phyloP scores from a whole-genome alignment of 2,888 invertebrate species.

The Elaeidobius kamerunicus region DNA sequence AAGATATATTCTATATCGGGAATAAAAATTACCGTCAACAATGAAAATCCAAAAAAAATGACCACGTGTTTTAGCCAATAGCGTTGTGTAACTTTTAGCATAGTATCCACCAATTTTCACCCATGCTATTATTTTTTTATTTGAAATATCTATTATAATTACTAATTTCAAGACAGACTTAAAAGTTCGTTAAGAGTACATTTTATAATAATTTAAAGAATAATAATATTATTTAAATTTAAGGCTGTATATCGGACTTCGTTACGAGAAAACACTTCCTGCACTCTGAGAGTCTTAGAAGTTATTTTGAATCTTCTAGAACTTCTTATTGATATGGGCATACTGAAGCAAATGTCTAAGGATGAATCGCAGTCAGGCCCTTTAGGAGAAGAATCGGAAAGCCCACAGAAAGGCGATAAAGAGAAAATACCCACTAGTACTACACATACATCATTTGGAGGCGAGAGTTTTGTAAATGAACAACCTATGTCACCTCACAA shows the following conservation, averaged over 20 bases:
- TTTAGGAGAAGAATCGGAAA: conserved; percentile 35
- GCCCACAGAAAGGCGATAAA: conserved; percentile 36
- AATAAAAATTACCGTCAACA: too few relatives aligned
- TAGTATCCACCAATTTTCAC: too few relatives aligned
- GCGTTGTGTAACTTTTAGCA: too few relatives aligned
- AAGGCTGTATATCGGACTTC: conserved; percentile 86
- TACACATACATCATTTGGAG: conserved; percentile 39
- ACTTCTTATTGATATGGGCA: conserved; percentile 85
- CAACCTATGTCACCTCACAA: conserved; percentile 62
- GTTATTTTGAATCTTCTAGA: conserved; percentile 90
- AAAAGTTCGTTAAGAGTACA: too few relatives aligned
- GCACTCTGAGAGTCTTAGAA: conserved; percentile 87
- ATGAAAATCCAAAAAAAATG: too few relatives aligned
- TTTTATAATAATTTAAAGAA: too few relatives aligned
- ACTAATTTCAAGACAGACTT: too few relatives aligned
- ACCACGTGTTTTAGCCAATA: too few relatives aligned
- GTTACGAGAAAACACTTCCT: conserved; percentile 77
- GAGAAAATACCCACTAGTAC: conserved; percentile 35
- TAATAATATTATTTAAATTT: neutral
- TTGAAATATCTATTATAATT: too few relatives aligned
- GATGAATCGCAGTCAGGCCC: conserved; percentile 48
- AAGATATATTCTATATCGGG: too few relatives aligned
- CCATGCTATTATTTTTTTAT: too few relatives aligned
- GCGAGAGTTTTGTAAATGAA: conserved; percentile 52
- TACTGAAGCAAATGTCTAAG: conserved; percentile 60